Evolutionary conservation across 2,113 vertebrate species (phyloP).

Genomic region (Cephalopterus ornatus): DNA sequence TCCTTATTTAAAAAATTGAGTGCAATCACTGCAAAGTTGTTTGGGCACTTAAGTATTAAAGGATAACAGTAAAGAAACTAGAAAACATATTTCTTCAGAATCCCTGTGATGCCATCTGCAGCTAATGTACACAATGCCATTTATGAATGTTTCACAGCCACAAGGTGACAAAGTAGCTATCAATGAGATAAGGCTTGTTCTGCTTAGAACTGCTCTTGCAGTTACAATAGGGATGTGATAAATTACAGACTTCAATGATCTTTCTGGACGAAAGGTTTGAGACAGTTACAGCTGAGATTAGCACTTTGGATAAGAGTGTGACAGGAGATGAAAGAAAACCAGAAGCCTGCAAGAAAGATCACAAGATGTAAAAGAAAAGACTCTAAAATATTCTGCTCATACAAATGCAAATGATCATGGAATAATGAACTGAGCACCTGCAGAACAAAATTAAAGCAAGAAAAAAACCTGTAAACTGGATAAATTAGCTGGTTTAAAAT

Average conservation of each 20-base stretch:
- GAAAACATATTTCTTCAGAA: background rate
- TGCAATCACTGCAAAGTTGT: background rate
- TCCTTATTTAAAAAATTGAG: background rate
- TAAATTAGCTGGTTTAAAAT: conserved; percentile 3
- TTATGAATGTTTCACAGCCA: background rate
- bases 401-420: conserved; percentile 31
- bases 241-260: conserved; percentile 16
- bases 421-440: conserved; percentile 15
- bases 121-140: background rate
- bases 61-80: background rate
- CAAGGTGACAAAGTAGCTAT: conserved; percentile 30
- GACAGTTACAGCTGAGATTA: conserved; percentile 45
- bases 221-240: conserved; percentile 25
- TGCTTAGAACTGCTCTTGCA: background rate
- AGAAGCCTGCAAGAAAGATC: conserved; percentile 28
- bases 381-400: conserved; percentile 14
- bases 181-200: conserved; percentile 33
- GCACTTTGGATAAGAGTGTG: conserved; percentile 12
- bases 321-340: conserved; percentile 16
- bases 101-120: background rate
- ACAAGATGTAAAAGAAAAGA: conserved; percentile 18
- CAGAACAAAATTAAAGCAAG: conserved; percentile 4
- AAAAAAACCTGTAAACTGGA: background rate
- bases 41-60: background rate
- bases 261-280: conserved; percentile 17